These are phyloP conservation scores for Idaea dimidiata DNA, from an alignment of 2,888 invertebrate species.

Conservation along the genomic window DNA sequence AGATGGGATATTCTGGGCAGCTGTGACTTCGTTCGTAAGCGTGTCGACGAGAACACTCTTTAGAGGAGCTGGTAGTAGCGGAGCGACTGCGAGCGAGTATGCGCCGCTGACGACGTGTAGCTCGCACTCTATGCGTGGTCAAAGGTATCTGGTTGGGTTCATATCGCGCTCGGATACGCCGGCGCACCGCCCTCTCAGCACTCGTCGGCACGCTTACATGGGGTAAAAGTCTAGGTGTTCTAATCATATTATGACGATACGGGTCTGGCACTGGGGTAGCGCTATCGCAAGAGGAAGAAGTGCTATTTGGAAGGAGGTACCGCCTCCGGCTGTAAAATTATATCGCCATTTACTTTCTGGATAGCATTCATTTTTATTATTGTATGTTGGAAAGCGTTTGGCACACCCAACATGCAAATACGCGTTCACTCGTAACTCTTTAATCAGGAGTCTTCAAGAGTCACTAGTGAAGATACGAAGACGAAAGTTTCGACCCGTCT, in stretches of 20 bases:
- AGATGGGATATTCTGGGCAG: constrained; percentile 55
- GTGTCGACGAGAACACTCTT: constrained; percentile 45
- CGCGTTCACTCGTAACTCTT: too few relatives aligned
- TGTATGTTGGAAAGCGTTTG: too few relatives aligned
- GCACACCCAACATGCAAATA: too few relatives aligned
- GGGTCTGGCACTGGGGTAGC: constrained; percentile 49
- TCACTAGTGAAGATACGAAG: too few relatives aligned
- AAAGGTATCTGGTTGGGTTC: constrained; percentile 22
- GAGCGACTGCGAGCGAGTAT: constrained; percentile 62
- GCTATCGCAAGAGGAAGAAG: constrained; percentile 65
- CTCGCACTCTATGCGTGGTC: constrained; percentile 38
- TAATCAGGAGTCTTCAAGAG: too few relatives aligned
- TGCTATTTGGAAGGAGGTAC: constrained; percentile 55
- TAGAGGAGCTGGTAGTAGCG: constrained; percentile 42
- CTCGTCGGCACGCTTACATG: constrained; percentile 44
- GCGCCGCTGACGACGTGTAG: constrained; percentile 47
- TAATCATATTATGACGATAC: constrained; percentile 37
- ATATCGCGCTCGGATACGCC: constrained; percentile 35
- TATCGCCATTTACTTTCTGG: constrained; percentile 9
- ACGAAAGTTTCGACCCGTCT: too few relatives aligned
- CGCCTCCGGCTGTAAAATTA: constrained; percentile 67
- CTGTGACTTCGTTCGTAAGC: constrained; percentile 59
- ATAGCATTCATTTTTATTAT: not conserved
- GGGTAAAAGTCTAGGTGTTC: constrained; percentile 46
- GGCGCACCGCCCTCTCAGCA: constrained; percentile 49